Base-by-base conservation (phyloP, 1,140 invertebrate genomes). In the Amphibalanus amphitrite region DNA sequence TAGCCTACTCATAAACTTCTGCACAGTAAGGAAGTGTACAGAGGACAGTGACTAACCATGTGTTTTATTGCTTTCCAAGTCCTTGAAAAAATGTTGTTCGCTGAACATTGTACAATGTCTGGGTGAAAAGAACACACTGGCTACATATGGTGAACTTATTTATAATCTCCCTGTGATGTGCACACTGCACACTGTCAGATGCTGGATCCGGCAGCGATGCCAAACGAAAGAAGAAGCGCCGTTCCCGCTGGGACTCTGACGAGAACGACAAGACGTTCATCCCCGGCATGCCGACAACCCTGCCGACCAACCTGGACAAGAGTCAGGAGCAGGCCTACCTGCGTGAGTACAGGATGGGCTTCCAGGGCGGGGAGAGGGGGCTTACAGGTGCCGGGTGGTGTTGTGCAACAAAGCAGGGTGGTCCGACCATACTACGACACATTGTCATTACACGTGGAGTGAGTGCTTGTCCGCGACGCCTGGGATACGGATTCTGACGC, bases 261-360 rank as follows among this genome's bases (percentile, higher is more conserved):
- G 92, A 93, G 80, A 91, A 94, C 82, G 75, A 78, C 30, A 97
- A 97, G 83, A 94, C 93, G 29, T 94, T 97, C 81, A 97, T 98
- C 82, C 94, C 95, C 29, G 95, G 94, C 69, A 90, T 93, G 89
- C 96, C 96, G 65, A 98, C 95, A 40, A 92, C 96, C 74, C 83
- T 98, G 76, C 95, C 96, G 20, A 87, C 89, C 72, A 94, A 93
- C 75, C 83, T 98, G 75, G 92, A 90, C 74, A 87, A 89, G 76
- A 89, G 94, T 73, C 95, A 98, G 83, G 93, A 97, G 82, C 88
- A 89, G 79, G 93, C 94, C 76, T 98, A 98, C 83, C 84, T 98
- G 79, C 87, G 94, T 67, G 65, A 67, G 65, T 67, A 26, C 8
- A 15, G 47, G 13, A 25, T 59, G 47, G 13, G 65, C 8, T 17